phyloP scores from a whole-genome alignment of 2,113 vertebrate species.

The Amphiprion percula region DNA sequence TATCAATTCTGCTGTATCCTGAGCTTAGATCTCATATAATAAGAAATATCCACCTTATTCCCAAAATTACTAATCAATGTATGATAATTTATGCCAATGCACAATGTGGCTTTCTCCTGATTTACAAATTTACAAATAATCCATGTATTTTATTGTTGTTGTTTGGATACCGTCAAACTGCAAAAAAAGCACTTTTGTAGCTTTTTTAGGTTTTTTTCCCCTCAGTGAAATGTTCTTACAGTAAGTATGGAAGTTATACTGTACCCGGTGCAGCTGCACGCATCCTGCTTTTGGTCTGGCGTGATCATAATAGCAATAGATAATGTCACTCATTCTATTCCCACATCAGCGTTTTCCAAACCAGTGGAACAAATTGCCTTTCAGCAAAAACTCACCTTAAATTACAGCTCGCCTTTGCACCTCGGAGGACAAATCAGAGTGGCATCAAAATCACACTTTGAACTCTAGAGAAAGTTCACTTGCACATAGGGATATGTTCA shows the following conservation, averaged over 20 bases:
- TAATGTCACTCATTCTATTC: constrained; percentile 56
- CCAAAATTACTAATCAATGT: not conserved
- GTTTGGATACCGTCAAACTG: too few relatives aligned
- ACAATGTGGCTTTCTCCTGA: not conserved
- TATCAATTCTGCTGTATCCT: too few relatives aligned
- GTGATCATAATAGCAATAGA: constrained; percentile 40
- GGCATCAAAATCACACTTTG: constrained; percentile 35
- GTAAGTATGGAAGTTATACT: not conserved
- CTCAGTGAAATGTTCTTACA: not conserved
- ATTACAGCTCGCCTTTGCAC: constrained; percentile 35
- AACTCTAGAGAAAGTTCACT: constrained; percentile 32
- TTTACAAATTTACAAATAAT: too few relatives aligned
- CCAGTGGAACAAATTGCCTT: constrained; percentile 51
- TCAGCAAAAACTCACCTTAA: constrained; percentile 36
- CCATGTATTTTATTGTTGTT: too few relatives aligned
- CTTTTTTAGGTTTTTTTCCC: not conserved
- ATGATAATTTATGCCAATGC: not conserved
- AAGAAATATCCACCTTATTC: not conserved
- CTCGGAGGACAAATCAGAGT: constrained; percentile 36
- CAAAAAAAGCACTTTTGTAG: too few relatives aligned
- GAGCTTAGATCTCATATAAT: too few relatives aligned
- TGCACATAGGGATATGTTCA: not conserved
- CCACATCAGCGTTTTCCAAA: constrained; percentile 31
- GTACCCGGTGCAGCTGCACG: not conserved
- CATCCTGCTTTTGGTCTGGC: constrained; percentile 26